Evolutionary conservation across 2,113 vertebrate genomes (phyloP), one percentile per base, ranked within the genome.

Genomic region (Epinephelus fuscoguttatus): DNA sequence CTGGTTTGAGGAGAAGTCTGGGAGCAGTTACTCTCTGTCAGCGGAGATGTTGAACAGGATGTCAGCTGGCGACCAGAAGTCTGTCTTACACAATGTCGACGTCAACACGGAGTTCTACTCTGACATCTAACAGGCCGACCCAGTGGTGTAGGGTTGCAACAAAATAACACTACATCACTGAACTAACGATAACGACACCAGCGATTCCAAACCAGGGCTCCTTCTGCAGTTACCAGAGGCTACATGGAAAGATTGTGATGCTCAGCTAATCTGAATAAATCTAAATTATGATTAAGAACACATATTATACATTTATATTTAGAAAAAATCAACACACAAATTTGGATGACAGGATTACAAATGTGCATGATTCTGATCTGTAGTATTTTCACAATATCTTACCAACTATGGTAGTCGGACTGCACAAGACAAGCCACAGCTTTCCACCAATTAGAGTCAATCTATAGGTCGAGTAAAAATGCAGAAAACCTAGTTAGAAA

Each of bases 1-100:
- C 91, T 99, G 98, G 98, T 99, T 99, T 1, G 97, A 99, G 91
- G 98, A 99, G 93, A 99, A 98, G 91, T 99, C 98, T 0, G 97
- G 97, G 78, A 97, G 96, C 84, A 96, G 96, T 72, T 97, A 96
- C 0, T 91, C 97, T 0, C 93, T 97, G 62, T 97, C 97, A 0
- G 91, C 96, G 0, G 97, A 98, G 84, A 95, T 97, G 91, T 75
- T 97, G 87, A 97, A 93, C 93, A 95, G 96, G 88, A 97, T 97
- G 96, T 96, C 97, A 0, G 93, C 91, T 0, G 69, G 96, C 25
- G 97, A 99, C 14, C 97, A 97, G 90, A 99, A 97, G 88, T 95
- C 96, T 0, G 87, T 95, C 87, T 88, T 98, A 85, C 96, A 97
- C 90, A 94, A 90, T 10, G 75, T 95, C 84, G 98, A 99, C 80